Conservation (phyloP, 2,113 vertebrate genomes). For the Microtus ochrogaster region DNA sequence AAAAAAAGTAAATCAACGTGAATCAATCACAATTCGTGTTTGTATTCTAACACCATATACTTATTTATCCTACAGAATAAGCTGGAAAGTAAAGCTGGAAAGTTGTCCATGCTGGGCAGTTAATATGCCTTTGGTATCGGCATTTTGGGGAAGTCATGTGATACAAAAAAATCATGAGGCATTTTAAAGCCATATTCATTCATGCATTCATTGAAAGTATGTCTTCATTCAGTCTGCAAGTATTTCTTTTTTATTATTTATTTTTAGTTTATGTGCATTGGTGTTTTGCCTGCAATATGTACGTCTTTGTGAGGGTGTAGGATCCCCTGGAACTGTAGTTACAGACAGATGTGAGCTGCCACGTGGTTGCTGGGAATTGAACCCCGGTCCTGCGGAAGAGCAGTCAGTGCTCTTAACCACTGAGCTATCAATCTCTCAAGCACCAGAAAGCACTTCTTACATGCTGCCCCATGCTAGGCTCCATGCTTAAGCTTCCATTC, state of each 20-base stretch:
- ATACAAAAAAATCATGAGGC: background rate
- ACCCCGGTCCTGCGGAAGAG: background rate
- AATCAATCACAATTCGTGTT: slow-evolving; percentile 46
- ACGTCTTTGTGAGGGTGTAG: background rate
- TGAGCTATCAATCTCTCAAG: background rate
- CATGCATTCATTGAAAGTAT: background rate
- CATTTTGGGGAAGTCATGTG: background rate
- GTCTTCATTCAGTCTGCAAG: background rate
- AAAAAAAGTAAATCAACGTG: slow-evolving; percentile 2
- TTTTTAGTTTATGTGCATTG: background rate
- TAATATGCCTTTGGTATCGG: background rate
- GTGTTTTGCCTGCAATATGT: background rate
- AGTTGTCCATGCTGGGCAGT: background rate
- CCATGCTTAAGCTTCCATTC: background rate
- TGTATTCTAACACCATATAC: background rate
- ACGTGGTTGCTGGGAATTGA: background rate
- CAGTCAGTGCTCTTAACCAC: background rate
- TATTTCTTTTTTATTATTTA: background rate
- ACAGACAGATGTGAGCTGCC: background rate
- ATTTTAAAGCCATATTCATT: slow-evolving; percentile 2
- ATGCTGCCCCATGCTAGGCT: background rate
- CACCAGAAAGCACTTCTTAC: background rate
- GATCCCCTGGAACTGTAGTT: background rate
- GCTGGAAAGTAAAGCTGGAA: background rate
- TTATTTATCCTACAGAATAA: slow-evolving; percentile 17